These are phyloP conservation scores for Carcinoscorpius rotundicauda DNA, from an alignment of 1,140 invertebrate genomes.

Conservation along the genomic window DNA sequence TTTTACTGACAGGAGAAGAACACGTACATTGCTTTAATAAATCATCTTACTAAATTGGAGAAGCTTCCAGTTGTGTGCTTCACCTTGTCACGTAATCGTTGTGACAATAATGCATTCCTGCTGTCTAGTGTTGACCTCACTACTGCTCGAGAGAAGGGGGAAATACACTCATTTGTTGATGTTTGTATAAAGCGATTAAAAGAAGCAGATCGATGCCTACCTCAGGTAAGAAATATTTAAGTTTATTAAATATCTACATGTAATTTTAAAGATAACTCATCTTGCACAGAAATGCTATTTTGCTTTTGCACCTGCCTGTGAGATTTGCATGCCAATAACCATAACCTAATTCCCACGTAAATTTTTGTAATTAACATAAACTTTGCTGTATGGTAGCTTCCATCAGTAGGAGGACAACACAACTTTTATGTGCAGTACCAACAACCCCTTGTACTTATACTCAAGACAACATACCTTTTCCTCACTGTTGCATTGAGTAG, in stretches of 20 bases:
- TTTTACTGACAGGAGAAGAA: conserved; percentile 32
- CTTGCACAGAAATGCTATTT: no score
- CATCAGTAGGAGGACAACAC: no score
- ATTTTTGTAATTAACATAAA: no score
- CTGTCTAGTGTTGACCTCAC: conserved; percentile 61
- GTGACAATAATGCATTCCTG: conserved; percentile 59
- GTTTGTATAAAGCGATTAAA: conserved; percentile 70
- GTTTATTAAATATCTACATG: neutral
- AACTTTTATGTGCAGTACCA: no score
- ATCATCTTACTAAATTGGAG: conserved; percentile 60
- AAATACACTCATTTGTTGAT: conserved; percentile 71
- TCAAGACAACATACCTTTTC: no score
- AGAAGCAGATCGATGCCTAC: conserved; percentile 67
- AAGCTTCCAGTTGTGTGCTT: conserved; percentile 89
- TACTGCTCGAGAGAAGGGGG: conserved; percentile 62
- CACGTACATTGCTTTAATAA: conserved; percentile 71
- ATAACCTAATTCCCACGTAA: no score
- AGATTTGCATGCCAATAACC: no score
- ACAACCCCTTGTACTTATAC: no score
- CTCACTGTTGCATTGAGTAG: no score
- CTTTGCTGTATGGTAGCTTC: no score
- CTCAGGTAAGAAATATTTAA: conserved; percentile 52
- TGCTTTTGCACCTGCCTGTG: no score
- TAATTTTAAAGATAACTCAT: no score
- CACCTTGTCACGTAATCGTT: conserved; percentile 79